Percentiles rank a stretch among this genome's conserved stretches.
Conservation (phyloP, 2,888 invertebrate species). For the Nymphalis c-album region DNA sequence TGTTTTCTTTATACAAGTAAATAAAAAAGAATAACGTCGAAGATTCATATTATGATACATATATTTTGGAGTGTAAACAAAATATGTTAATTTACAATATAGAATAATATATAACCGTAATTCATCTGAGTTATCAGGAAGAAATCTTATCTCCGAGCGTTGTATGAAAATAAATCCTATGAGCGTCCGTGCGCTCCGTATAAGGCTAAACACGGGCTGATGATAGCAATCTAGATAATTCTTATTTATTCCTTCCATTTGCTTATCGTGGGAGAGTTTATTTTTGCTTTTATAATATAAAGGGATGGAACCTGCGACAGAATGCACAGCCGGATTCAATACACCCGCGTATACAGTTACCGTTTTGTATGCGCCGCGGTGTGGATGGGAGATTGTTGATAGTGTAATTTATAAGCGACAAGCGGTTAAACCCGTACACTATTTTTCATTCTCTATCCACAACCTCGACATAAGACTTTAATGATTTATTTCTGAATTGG, state of each 20-base stretch:
- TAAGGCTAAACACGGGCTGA: constrained; percentile 30
- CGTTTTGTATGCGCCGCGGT: constrained; percentile 64
- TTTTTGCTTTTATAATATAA: constrained; percentile 40
- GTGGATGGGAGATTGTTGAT: constrained; percentile 42
- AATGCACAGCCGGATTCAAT: constrained; percentile 53
- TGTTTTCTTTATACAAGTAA: no score
- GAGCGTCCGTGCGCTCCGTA: constrained; percentile 14
- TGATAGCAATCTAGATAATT: constrained; percentile 37
- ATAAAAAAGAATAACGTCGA: no score
- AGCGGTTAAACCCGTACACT: not conserved
- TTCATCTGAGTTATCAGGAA: constrained; percentile 15
- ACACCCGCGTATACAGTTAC: constrained; percentile 65
- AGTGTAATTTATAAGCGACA: constrained; percentile 34
- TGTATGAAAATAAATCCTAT: constrained; percentile 15
- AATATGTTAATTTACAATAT: constrained; percentile 19
- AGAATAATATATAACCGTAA: constrained; percentile 15
- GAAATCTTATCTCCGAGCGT: constrained; percentile 9
- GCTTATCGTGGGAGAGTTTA: constrained; percentile 38
- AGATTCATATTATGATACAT: no score
- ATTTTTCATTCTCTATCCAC: no score
- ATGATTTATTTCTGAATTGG: no score
- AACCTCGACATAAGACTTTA: no score
- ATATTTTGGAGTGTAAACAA: not conserved
- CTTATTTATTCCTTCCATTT: constrained; percentile 39
- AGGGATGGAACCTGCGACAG: constrained; percentile 33